phyloP scores from a whole-genome alignment of 2,888 invertebrate genomes.

The Philonicus albiceps region DNA sequence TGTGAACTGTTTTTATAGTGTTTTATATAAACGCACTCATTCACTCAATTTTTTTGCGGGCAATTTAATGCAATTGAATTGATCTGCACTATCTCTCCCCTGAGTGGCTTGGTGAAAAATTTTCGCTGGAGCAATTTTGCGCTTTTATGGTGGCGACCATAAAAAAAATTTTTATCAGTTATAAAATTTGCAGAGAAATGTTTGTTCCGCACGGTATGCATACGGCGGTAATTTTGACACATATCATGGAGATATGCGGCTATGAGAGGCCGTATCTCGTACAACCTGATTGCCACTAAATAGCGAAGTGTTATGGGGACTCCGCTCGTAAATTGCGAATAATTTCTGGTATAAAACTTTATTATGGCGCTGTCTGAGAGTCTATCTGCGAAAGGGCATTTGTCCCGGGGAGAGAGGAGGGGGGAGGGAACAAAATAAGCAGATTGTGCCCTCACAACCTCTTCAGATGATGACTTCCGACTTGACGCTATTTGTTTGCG shows the following conservation, averaged over 20 bases:
- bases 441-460: background rate
- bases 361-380: conserved; percentile 15
- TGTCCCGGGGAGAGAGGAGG: background rate
- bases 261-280: background rate
- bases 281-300: conserved; percentile 31
- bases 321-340: conserved; percentile 15
- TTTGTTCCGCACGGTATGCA: background rate
- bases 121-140: background rate
- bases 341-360: conserved; percentile 25
- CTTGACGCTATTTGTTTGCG: background rate
- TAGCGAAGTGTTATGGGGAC: background rate
- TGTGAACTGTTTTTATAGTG: background rate
- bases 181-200: conserved; percentile 15
- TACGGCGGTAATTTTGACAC: conserved; percentile 9
- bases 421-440: no score
- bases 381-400: background rate
- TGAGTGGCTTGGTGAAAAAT: background rate
- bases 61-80: background rate
- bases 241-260: background rate
- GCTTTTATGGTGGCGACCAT: background rate
- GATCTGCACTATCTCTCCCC: background rate
- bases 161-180: conserved; percentile 19
- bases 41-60: background rate
- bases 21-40: background rate
- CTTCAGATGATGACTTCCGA: conserved; percentile 16